Base-by-base conservation (phyloP, 2,797 vertebrate genomes). In the Scleropages formosus region DNA sequence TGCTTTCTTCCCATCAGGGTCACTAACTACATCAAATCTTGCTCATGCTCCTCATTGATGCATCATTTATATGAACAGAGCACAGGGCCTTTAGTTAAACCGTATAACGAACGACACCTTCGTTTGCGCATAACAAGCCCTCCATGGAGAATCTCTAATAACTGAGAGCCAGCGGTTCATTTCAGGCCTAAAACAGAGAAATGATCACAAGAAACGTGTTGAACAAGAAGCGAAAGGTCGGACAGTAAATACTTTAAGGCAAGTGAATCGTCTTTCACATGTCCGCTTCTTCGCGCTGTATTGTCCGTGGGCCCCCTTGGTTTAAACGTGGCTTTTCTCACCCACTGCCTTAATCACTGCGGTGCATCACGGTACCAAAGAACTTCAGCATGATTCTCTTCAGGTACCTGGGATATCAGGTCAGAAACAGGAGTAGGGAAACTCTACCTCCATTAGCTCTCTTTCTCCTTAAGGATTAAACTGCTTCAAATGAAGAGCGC, bases 361-460 rank as follows among this genome's bases (percentile, higher is more conserved):
- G 60, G 73, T 56, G 68, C 77, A 79, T 75, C 80, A 78, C 72
- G 78, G 77, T 81, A 75, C 77, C 75, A 62, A 78, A 74, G 75
- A 78, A 76, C 74, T 58, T 77, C 70, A 61, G 70, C 67, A 79
- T 58, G 31, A 27, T 68, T 78, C 66, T 72, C 47, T 59, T 73
- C 27, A 39, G 26, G 22, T 70, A 62, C 51, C 69, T 53, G 75
- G 66, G 75, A 20, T 62, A 8, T 1, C 3, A 39, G 13, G 44
- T 51, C 62, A 26, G 73, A 68, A 47, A 74, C 4, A 77, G 47
- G 39, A 61, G 13, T 18, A n/a, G 15, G n/a, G 49, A 39, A 78
- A 62, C 44, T 13, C 16, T n/a, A 49, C 18, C 66, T 53, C 24
- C 61, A 16, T 44, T 47, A 49, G 20, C 8, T 13, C 8, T 49